Evolutionary conservation across 2,888 invertebrate species (phyloP), one percentile per base, ranked within the genome.

Genomic region (Lepidonotus clava): DNA sequence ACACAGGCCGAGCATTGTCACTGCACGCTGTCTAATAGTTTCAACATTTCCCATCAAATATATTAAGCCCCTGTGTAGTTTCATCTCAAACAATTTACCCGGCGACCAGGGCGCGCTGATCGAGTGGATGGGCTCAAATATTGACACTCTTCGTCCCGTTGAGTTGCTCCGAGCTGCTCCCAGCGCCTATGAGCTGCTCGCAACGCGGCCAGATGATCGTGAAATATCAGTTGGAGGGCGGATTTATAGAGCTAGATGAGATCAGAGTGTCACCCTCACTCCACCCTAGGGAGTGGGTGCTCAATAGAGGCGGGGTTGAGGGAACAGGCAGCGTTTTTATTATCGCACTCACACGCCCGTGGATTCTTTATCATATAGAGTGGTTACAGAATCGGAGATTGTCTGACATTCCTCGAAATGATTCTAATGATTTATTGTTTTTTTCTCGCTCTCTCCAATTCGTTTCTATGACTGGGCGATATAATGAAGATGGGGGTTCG

Each of bases 41-140:
- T 84, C 66, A 61, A 66, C 84, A 66, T 67, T 66, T 66, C 67
- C 84, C 84, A 84, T 84, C 84, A 84, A 84, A 84, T 84, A 61
- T 84, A 84, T 84, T 84, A 84, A 84, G 51, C 67, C 41, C 28
- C 67, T 24, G 66, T 66, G 84, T 56, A 61, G 84, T 84, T 84
- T 84, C 56, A 53, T 32, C 41, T 28, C 40, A 84, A 84, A 84
- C 56, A 84, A 84, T 84, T 84, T 84, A 80, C 80, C 80, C 80
- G 14, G n/a, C 41, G 4, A 28, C 11, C 46, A 6, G 46, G 80
- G n/a, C 51, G 51, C 32, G 11, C 51, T 80, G 80, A 80, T 80
- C 80, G 80, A 80, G 80, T 80, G 41, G 80, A 80, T 11, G 24
- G 21, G 36, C 38, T 34, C 83, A 53, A 83, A 83, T 83, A 83